Percentiles rank a stretch among this genome's conserved stretches.
Evolutionary conservation across 2,113 vertebrate genomes (phyloP).

Genomic region (Lycaon pictus): DNA sequence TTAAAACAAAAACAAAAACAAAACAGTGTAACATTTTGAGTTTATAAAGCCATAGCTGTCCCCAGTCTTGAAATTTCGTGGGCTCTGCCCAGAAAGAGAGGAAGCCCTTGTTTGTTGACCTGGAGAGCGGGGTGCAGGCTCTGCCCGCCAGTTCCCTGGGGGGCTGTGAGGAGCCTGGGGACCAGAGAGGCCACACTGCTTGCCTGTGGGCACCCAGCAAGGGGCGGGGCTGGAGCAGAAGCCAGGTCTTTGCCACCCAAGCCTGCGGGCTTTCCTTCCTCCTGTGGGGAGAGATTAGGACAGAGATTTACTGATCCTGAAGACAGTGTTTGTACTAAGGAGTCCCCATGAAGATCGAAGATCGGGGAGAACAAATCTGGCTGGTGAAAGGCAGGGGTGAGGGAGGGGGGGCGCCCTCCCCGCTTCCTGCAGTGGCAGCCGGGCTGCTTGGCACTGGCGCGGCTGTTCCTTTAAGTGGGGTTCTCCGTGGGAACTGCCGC

Average conservation of each 20-base stretch:
- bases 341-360: too few relatives aligned
- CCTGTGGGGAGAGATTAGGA: background rate
- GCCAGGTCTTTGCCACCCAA: background rate
- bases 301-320: too few relatives aligned
- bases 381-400: background rate
- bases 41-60: too few relatives aligned
- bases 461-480: slow-evolving; percentile 71
- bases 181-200: background rate
- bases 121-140: background rate
- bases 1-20: too few relatives aligned
- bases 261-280: background rate
- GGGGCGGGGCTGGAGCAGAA: background rate
- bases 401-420: background rate
- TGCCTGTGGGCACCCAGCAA: background rate
- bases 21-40: too few relatives aligned
- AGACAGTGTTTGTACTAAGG: background rate
- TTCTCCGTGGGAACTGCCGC: slow-evolving; percentile 10
- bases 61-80: rapidly evolving
- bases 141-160: background rate
- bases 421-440: background rate
- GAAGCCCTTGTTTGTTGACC: background rate
- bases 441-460: background rate
- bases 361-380: background rate
- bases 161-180: background rate
- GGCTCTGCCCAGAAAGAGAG: background rate